Evolutionary conservation across 2,888 invertebrate genomes (phyloP).

Genomic region (Sthenelais limicola): DNA sequence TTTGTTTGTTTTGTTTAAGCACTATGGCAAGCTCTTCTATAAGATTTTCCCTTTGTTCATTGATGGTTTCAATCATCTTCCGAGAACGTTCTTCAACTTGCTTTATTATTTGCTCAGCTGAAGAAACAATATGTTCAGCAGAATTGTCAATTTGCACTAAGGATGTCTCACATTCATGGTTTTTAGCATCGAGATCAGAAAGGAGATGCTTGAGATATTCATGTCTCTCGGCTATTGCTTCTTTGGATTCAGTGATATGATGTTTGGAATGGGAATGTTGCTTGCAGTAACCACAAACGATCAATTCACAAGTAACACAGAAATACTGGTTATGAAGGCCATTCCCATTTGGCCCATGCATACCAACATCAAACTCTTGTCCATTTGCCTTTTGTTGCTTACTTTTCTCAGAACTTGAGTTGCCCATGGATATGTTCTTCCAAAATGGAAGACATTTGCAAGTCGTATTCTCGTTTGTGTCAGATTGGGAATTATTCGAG

Average conservation of each 20-base stretch:
- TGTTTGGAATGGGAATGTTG: conserved; percentile 15
- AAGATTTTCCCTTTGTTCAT: conserved; percentile 26
- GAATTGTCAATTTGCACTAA: conserved; percentile 35
- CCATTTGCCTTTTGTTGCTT: too few species aligned
- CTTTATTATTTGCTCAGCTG: conserved; percentile 16
- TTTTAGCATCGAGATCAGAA: background rate
- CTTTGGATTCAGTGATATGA: background rate
- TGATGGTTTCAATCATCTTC: conserved; percentile 31
- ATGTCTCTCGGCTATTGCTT: conserved; percentile 34
- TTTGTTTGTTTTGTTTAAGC: conserved; percentile 20
- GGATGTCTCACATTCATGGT: conserved; percentile 14
- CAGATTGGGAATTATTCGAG: too few species aligned
- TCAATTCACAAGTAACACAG: conserved; percentile 37
- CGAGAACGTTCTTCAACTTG: conserved; percentile 34
- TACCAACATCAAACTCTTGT: too few species aligned
- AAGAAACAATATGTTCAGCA: conserved; percentile 25
- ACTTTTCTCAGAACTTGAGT: too few species aligned
- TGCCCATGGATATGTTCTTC: conserved; percentile 18
- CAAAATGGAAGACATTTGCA: conserved; percentile 23
- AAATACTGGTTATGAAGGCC: conserved; percentile 20
- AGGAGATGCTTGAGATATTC: conserved; percentile 36
- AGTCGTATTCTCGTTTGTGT: too few species aligned
- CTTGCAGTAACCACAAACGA: conserved; percentile 28
- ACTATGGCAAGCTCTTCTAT: conserved; percentile 26
- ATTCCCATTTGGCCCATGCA: too few species aligned